Evolutionary conservation across 2,797 vertebrate species (phyloP).

Genomic region (Arnoldichthys spilopterus): DNA sequence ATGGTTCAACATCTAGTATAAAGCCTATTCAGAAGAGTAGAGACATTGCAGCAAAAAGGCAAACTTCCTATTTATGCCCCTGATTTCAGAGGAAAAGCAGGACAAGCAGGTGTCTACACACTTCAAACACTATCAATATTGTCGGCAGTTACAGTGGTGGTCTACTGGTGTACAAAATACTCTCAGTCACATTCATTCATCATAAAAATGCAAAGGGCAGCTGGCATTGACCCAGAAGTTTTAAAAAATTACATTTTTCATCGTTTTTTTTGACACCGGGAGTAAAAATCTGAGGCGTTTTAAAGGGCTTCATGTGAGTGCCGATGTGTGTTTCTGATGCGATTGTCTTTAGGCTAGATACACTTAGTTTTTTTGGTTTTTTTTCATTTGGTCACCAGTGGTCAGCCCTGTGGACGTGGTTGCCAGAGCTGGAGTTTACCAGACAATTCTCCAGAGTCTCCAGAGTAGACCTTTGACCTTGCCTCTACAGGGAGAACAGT

Average conservation of each 20-base stretch:
- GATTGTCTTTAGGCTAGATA: constrained; percentile 31
- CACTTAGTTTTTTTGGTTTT: constrained; percentile 3
- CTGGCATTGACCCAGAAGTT: too few relatives aligned
- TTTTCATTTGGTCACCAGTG: constrained; percentile 17
- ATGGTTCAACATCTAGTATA: neutral
- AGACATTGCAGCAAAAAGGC: neutral
- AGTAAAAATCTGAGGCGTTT: neutral
- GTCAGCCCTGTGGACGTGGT: constrained; percentile 27
- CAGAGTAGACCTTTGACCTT: constrained; percentile 32
- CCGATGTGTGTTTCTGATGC: neutral
- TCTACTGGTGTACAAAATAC: too few relatives aligned
- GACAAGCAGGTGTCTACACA: too few relatives aligned
- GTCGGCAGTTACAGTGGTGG: too few relatives aligned
- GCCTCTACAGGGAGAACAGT: constrained; percentile 24
- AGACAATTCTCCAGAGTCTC: constrained; percentile 40
- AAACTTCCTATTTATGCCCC: neutral
- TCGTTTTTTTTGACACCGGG: too few relatives aligned
- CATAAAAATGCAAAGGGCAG: too few relatives aligned
- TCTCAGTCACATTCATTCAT: too few relatives aligned
- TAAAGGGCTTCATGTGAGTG: neutral
- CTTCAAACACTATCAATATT: too few relatives aligned
- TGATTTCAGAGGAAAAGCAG: too few relatives aligned
- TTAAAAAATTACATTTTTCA: too few relatives aligned
- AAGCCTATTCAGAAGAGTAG: neutral
- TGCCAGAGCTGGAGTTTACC: constrained; percentile 44